These are phyloP conservation scores for Lasioglossum lativentre DNA, from an alignment of 2,888 invertebrate genomes.

Conservation along the genomic window DNA sequence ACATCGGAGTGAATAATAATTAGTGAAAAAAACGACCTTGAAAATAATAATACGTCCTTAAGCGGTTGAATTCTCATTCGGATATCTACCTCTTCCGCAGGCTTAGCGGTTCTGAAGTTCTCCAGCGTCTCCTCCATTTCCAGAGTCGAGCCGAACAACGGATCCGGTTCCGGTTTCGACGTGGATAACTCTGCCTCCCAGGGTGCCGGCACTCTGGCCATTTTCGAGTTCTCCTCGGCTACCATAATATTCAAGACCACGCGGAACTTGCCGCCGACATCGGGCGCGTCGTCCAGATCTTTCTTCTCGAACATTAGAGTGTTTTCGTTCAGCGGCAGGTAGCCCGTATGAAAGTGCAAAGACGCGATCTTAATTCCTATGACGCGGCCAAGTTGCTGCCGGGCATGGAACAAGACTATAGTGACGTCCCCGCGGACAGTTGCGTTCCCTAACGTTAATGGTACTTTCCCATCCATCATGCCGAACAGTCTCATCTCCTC, in stretches of 20 bases:
- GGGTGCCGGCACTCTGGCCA: constrained; percentile 89
- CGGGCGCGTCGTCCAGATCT: constrained; percentile 93
- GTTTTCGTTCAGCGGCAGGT: constrained; percentile 90
- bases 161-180: constrained; percentile 85
- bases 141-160: constrained; percentile 91
- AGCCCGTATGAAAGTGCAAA: constrained; percentile 95
- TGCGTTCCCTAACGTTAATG: constrained; percentile 83
- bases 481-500: constrained; percentile 93
- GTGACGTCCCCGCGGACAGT: constrained; percentile 95
- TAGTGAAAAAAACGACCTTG: too few species aligned
- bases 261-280: constrained; percentile 88
- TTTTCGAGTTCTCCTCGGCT: constrained; percentile 89
- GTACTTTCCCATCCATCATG: constrained; percentile 90
- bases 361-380: constrained; percentile 95
- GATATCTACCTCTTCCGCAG: constrained; percentile 85
- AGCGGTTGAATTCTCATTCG: not conserved
- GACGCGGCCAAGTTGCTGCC: constrained; percentile 93
- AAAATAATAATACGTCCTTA: not conserved
- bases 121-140: constrained; percentile 94
- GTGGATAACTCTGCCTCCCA: constrained; percentile 89
- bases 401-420: constrained; percentile 92
- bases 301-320: constrained; percentile 90
- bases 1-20: not conserved
- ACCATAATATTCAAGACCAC: constrained; percentile 90
- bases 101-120: constrained; percentile 86